phyloP scores from a whole-genome alignment of 2,113 vertebrate genomes.

The Mionectes macconnelli region DNA sequence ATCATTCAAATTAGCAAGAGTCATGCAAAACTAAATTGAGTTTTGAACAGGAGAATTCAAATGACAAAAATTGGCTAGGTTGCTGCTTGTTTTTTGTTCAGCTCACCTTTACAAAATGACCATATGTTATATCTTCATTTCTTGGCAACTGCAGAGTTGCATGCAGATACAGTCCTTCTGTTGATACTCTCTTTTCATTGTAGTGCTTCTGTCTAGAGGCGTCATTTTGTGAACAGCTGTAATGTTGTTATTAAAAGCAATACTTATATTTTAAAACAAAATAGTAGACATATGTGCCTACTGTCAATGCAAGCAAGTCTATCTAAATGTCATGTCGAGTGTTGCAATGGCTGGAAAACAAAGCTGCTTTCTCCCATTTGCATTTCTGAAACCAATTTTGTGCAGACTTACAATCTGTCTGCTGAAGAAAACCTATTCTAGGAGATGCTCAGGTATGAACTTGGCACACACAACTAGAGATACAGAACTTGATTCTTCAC shows the following conservation, averaged over 20 bases:
- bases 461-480: conserved; percentile 27
- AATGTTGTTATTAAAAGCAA: conserved; percentile 71
- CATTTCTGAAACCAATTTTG: conserved; percentile 33
- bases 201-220: conserved; percentile 56
- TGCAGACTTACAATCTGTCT: conserved; percentile 62
- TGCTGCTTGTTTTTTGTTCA: conserved; percentile 61
- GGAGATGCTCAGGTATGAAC: conserved; percentile 51
- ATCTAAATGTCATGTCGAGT: conserved; percentile 60
- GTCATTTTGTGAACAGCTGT: conserved; percentile 69
- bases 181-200: conserved; percentile 56
- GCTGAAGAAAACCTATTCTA: conserved; percentile 41
- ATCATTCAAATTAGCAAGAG: conserved; percentile 50
- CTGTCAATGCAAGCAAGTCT: conserved; percentile 56
- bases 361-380: conserved; percentile 54
- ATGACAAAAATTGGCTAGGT: conserved; percentile 63
- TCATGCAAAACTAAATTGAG: conserved; percentile 12
- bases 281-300: conserved; percentile 69
- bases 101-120: conserved; percentile 71
- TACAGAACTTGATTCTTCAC: conserved; percentile 37
- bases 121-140: conserved; percentile 63
- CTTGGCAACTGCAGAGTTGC: conserved; percentile 52
- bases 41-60: conserved; percentile 59
- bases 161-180: conserved; percentile 46
- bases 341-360: conserved; percentile 47
- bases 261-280: conserved; percentile 69